Base-by-base conservation (phyloP, 92 coral and sea anemone species). In the Phenganax stokvisi region DNA sequence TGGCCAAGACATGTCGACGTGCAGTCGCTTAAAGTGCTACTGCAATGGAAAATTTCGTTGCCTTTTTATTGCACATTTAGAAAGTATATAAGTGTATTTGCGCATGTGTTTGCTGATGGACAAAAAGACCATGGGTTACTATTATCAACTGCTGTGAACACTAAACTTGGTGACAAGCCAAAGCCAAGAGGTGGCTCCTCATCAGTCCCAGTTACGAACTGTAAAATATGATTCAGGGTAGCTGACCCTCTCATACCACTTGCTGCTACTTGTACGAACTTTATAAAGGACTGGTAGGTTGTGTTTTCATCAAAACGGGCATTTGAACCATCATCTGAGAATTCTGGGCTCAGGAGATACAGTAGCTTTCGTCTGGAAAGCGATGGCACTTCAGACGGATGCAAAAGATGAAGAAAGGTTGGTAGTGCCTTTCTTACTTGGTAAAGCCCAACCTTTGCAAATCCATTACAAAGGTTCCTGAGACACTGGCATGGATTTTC, bases 181-280 rank as follows among this genome's bases (percentile, higher is more conserved):
- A 87, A 87, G 54, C 90, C 90, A 17, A 87, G 63, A 6, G 75
- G 68, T 51, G 87, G 90, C 52, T 87, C 90, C 56, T 84, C 85
- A 81, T 87, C 87, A 13, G 87, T 68, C 56, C 85, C 88, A 20
- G 88, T 87, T 7, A 51, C 62, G 59, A 87, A 87, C 74, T 84
- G 85, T n/a, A 87, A 80, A 12, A 87, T 84, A 69, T 87, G 82
- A 54, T 64, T 79, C 6, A 87, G 71, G 12, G 85, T 51, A 31
- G 83, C 51, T 58, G 80, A 29, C 15, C 68, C 74, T 69, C 87
- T 74, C 12, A 8, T 70, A 20, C 90, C 90, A 75, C 83, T 81
- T 71, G 83, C 87, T 47, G 85, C 90, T 59, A 80, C 28, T 63
- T 74, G 81, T 16, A 56, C 31, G 58, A 83, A 87, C 57, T 69